Base-by-base conservation (phyloP, 2,113 vertebrate genomes). In the Paedocypris sp. region DNA sequence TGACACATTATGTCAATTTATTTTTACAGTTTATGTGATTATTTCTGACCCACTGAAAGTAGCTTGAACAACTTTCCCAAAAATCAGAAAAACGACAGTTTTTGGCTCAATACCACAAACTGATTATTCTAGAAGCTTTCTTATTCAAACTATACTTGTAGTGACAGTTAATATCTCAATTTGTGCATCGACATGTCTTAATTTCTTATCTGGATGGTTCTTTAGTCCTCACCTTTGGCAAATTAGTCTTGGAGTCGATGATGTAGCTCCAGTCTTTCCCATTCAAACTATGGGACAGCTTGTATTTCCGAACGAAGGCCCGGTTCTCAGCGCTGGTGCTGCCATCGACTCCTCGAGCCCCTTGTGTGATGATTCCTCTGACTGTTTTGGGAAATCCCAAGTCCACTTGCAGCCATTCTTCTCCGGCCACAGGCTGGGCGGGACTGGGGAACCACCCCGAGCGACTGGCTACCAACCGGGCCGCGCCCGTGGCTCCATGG, bases 401-500 rank as follows among this genome's bases (percentile, higher is more conserved):
- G 72, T 97, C 94, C 57, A 89, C 91, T 73, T 99, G 95, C 9
- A 99, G 81, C 95, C 94, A 98, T 68, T 99, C 93, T 46, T 93
- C 91, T 2, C 93, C 91, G 0, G 89, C 89, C 63, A 92, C 85
- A 3, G 92, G 90, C 57, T 93, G 88, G 0, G 92, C 85, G 3
- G 89, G 71, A 15, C 82, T 87, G 0, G 95, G 92, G 71, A 93
- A 98, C 95, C 94, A 99, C 15, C 95, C 95, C 0, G 91, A 93
- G 22, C 91, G 87, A 75, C 93, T 95, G 83, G 92, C 93, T 71
- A 98, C 89, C 63, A 98, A 82, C 28, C 94, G 88, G 22, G 94
- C 91, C 0, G 88, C 81, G 2, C 93, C 90, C 71, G 91, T 88
- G 51, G 86, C 89, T 84, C 94, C 95, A 46, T 96, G 91, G 33